Conservation (phyloP, 1,140 invertebrate genomes). For the Cyrtorhinus lividipennis region DNA sequence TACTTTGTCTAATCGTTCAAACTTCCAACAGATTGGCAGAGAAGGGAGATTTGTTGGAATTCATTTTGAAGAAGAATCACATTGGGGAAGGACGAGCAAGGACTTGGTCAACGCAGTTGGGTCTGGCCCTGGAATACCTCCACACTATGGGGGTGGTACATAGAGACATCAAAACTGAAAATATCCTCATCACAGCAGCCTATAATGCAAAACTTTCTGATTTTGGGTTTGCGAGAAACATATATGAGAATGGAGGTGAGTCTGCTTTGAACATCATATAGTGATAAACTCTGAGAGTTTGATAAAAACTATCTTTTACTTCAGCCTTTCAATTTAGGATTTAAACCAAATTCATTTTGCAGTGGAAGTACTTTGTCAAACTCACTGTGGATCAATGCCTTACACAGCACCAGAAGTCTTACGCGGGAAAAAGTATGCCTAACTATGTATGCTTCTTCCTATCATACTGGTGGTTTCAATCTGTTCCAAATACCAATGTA, state of each 20-base stretch:
- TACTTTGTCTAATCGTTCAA: neutral
- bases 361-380: slow-evolving; percentile 2
- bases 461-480: too few species aligned
- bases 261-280: neutral
- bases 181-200: slow-evolving; percentile 52
- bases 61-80: slow-evolving; percentile 55
- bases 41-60: slow-evolving; percentile 69
- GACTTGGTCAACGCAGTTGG: slow-evolving; percentile 44
- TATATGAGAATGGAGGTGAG: slow-evolving; percentile 2
- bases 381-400: slow-evolving; percentile 6
- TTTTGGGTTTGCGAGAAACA: slow-evolving; percentile 60
- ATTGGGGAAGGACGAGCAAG: slow-evolving; percentile 55
- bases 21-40: slow-evolving; percentile 38
- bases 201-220: slow-evolving; percentile 71
- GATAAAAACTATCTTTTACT: neutral
- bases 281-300: neutral
- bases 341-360: too few species aligned
- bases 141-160: slow-evolving; percentile 50
- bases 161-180: slow-evolving; percentile 61
- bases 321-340: too few species aligned
- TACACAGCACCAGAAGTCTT: slow-evolving; percentile 12
- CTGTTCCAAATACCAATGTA: too few species aligned
- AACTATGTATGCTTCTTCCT: too few species aligned
- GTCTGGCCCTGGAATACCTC: slow-evolving; percentile 50
- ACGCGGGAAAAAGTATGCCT: slow-evolving; percentile 1